A percentile compares a stretch with the other conserved stretches of the same genome.
Conservation (phyloP, 1,140 invertebrate genomes). For the Paralvinella palmiformis region DNA sequence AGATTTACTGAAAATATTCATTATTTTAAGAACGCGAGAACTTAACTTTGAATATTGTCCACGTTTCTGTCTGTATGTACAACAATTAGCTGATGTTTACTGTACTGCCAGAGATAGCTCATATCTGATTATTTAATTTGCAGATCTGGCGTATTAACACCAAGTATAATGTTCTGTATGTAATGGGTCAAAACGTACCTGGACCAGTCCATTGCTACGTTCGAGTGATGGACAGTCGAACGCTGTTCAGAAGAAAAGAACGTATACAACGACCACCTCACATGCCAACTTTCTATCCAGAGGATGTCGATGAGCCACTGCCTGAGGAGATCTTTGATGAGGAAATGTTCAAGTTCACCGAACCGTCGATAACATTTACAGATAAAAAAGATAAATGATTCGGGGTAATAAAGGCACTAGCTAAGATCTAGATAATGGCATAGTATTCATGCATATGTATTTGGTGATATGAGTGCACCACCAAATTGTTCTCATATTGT, state of each 20-base stretch:
- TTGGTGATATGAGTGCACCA: no score
- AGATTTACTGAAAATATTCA: not conserved
- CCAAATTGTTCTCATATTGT: no score
- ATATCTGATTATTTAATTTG: constrained; percentile 26
- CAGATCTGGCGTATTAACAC: constrained; percentile 86
- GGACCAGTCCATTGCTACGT: constrained; percentile 75
- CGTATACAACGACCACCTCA: constrained; percentile 54
- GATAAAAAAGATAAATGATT: no score
- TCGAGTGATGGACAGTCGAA: constrained; percentile 75
- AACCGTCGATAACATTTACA: constrained; percentile 65
- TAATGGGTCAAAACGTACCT: constrained; percentile 71
- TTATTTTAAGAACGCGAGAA: not conserved
- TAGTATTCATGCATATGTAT: no score
- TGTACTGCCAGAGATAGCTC: no score
- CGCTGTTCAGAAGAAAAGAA: constrained; percentile 54
- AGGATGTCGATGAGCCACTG: constrained; percentile 53
- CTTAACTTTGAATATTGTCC: not conserved
- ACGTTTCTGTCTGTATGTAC: not conserved
- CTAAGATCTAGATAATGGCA: no score
- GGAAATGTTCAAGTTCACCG: constrained; percentile 63
- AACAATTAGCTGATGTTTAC: not conserved
- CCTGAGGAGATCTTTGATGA: constrained; percentile 68
- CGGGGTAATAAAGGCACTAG: no score
- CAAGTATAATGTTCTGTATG: constrained; percentile 87
- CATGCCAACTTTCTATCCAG: constrained; percentile 73